Percentiles rank a stretch among this genome's conserved stretches.
Conservation (phyloP, 2,797 vertebrate genomes). For the Oreochromis mossambicus region DNA sequence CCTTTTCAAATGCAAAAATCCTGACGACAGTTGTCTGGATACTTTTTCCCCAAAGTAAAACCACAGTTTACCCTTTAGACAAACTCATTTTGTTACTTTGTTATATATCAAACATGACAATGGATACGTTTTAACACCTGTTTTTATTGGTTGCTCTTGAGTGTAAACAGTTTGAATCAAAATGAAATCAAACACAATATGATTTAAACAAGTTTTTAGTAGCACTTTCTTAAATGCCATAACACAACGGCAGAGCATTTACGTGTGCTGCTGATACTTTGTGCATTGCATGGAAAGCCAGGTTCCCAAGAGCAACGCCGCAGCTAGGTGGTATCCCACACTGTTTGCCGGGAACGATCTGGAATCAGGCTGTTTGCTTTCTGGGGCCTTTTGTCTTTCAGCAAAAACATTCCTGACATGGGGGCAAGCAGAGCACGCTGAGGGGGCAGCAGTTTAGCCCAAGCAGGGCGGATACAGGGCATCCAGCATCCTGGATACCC, state of each 20-base stretch:
- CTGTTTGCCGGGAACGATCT: conserved; percentile 65
- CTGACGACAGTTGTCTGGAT: conserved; percentile 19
- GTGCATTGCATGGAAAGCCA: neutral
- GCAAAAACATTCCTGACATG: conserved; percentile 47
- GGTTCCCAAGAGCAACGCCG: conserved; percentile 44
- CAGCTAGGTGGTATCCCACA: conserved; percentile 57
- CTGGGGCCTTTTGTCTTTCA: conserved; percentile 46
- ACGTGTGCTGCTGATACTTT: neutral
- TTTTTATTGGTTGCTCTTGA: neutral
- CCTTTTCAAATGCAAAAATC: conserved; percentile 16
- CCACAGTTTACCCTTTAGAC: conserved; percentile 35
- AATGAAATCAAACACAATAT: neutral
- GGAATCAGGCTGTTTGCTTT: conserved; percentile 67
- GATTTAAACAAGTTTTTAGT: neutral
- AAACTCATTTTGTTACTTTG: neutral
- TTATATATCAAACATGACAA: neutral
- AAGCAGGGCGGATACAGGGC: conserved; percentile 54
- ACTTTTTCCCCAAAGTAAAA: neutral
- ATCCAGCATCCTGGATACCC: conserved; percentile 81
- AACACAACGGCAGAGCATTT: neutral
- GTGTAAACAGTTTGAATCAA: neutral
- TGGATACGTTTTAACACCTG: neutral
- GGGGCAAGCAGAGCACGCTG: conserved; percentile 1
- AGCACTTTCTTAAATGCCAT: neutral
- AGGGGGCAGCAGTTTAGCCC: conserved; percentile 16